Evolutionary conservation across 2,113 vertebrate genomes (phyloP).

Genomic region (Sterna hirundo): DNA sequence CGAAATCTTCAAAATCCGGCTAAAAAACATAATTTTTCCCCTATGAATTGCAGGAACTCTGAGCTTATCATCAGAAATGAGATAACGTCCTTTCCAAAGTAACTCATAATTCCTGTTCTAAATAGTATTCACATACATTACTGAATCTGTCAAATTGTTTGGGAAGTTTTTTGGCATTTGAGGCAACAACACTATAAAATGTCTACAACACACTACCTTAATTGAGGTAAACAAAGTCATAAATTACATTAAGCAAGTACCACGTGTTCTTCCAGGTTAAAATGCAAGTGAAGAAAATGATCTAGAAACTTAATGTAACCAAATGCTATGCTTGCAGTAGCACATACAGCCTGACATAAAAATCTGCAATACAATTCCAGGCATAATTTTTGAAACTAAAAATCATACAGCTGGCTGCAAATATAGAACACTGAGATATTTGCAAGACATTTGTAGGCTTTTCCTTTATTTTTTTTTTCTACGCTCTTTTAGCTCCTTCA

Average conservation of each 20-base stretch:
- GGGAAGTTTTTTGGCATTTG: background rate
- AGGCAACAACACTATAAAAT: background rate
- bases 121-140: background rate
- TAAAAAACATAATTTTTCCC: constrained; percentile 37
- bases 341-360: background rate
- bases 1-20: constrained; percentile 74
- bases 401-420: background rate
- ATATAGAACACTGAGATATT: background rate
- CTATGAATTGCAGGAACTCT: background rate
- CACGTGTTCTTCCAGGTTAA: background rate
- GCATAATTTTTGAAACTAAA: background rate
- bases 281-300: background rate
- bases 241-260: background rate
- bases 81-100: background rate
- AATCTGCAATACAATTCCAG: background rate
- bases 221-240: background rate
- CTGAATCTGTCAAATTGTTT: background rate
- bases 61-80: background rate
- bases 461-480: background rate
- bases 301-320: background rate
- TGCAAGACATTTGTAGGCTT: background rate
- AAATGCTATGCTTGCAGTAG: background rate
- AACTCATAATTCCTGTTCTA: background rate
- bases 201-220: background rate
- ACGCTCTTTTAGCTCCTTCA: background rate